Evolutionary conservation across 2,888 invertebrate species (phyloP).

Genomic region (Drosophila stalkeri): DNA sequence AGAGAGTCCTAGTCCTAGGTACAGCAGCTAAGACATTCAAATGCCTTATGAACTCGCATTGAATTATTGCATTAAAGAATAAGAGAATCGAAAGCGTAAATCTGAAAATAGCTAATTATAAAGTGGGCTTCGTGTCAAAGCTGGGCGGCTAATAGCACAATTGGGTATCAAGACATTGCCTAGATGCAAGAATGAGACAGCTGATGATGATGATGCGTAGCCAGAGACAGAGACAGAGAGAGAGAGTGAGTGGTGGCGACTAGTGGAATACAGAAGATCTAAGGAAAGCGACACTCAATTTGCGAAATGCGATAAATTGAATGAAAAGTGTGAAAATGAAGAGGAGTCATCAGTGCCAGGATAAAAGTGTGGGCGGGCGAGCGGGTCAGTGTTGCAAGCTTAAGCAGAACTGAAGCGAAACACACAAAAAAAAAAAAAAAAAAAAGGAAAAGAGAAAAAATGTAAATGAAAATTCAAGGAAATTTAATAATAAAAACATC

Average conservation of each 20-base stretch:
- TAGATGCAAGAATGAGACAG: background rate
- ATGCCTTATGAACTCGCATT: conserved; percentile 11
- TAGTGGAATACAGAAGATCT: conserved; percentile 37
- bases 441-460: conserved; percentile 31
- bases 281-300: conserved; percentile 78
- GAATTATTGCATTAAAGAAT: conserved; percentile 19
- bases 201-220: background rate
- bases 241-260: background rate
- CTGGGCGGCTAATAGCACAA: conserved; percentile 24
- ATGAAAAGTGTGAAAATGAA: conserved; percentile 81
- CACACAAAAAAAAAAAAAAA: conserved; percentile 18
- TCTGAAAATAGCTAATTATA: conserved; percentile 53
- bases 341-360: conserved; percentile 68
- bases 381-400: conserved; percentile 31
- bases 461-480: conserved; percentile 79
- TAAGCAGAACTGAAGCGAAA: conserved; percentile 51
- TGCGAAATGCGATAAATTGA: conserved; percentile 80
- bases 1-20: background rate
- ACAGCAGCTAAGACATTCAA: background rate
- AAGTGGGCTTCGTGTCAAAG: conserved; percentile 2
- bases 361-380: background rate
- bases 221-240: background rate
- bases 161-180: conserved; percentile 30
- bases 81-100: conserved; percentile 23
- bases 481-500: conserved; percentile 82